These are phyloP conservation scores for Hemiscyllium ocellatum DNA, from an alignment of 2,113 vertebrate genomes.

Conservation along the genomic window DNA sequence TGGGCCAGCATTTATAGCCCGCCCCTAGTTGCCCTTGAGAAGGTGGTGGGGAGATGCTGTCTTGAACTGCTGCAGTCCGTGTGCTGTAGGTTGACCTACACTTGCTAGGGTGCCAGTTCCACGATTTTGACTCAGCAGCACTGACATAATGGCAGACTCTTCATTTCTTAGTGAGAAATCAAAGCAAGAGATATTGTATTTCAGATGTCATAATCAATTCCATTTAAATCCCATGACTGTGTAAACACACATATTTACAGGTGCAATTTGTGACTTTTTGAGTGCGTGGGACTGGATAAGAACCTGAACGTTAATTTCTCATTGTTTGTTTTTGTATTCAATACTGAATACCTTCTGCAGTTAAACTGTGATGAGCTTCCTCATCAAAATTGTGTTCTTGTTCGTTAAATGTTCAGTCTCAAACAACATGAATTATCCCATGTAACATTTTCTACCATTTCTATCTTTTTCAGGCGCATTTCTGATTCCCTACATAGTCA, in stretches of 20 bases:
- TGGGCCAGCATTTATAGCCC: too few species aligned
- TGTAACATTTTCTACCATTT: neutral
- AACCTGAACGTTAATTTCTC: neutral
- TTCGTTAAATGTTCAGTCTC: neutral
- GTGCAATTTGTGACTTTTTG: neutral
- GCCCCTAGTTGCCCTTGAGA: too few species aligned
- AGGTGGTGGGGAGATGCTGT: too few species aligned
- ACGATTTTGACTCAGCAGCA: too few species aligned
- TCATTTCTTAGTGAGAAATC: neutral
- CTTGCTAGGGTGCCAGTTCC: too few species aligned
- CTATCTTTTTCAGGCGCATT: conserved; percentile 40
- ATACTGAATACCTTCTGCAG: neutral
- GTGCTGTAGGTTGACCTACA: too few species aligned
- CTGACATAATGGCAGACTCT: neutral
- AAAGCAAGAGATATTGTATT: neutral
- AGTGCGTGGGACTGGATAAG: neutral
- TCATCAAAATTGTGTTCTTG: neutral
- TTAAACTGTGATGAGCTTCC: neutral
- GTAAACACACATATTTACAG: neutral
- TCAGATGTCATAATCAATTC: too few species aligned
- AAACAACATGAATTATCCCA: neutral
- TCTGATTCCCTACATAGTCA: conserved; percentile 42
- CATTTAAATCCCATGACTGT: neutral
- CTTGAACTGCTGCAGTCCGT: too few species aligned
- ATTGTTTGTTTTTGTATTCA: neutral